Percentiles rank a stretch among this genome's conserved stretches.
Evolutionary conservation across 1,140 invertebrate species (phyloP).

Genomic region (Aphelinus certus): DNA sequence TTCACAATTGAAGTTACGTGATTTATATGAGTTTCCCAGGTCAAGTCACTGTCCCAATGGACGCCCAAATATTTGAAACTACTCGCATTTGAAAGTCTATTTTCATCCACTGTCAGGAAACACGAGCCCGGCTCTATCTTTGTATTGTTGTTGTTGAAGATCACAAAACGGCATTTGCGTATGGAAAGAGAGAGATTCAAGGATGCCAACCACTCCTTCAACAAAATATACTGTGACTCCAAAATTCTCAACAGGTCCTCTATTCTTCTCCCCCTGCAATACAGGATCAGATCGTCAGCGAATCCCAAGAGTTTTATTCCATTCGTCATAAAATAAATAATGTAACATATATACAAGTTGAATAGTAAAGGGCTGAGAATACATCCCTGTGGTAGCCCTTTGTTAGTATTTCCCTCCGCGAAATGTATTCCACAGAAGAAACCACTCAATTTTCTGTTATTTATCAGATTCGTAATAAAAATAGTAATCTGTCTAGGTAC

Average conservation of each 20-base stretch:
- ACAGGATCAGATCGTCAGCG: conserved; percentile 30
- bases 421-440: background rate
- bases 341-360: conserved; percentile 25
- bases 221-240: too few species aligned
- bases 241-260: too few species aligned
- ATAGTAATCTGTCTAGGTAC: too few species aligned
- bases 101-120: background rate
- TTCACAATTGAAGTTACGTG: conserved; percentile 11
- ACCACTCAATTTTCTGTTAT: too few species aligned
- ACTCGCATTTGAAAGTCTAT: background rate
- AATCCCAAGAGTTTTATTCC: conserved; percentile 20
- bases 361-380: conserved; percentile 34
- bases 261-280: too few species aligned
- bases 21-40: conserved; percentile 30
- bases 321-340: background rate
- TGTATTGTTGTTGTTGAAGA: too few species aligned
- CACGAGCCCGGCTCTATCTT: too few species aligned
- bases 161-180: too few species aligned
- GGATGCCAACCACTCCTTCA: background rate
- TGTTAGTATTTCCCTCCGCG: background rate
- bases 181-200: conserved; percentile 5
- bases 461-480: too few species aligned
- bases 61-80: conserved; percentile 18
- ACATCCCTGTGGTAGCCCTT: conserved; percentile 36
- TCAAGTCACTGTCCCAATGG: background rate